Base-by-base conservation (phyloP, 2,888 invertebrate genomes). In the Folsomia candida region DNA sequence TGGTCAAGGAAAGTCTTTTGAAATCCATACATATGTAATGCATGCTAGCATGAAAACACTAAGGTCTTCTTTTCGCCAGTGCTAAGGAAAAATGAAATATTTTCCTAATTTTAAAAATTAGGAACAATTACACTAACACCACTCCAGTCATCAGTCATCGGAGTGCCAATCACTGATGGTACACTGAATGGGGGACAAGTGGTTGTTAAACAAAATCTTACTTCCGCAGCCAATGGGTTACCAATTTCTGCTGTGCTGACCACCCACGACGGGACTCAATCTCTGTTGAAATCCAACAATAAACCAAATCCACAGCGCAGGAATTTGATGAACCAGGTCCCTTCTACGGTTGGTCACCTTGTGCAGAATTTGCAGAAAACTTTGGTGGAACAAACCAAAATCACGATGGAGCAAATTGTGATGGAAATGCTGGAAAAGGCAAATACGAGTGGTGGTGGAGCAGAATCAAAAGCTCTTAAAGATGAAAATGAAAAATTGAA, bases 401-500 rank as follows among this genome's bases (percentile, higher is more conserved):
- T 71, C 3, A 76, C 77, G 1, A 76, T 78, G 25, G 79, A 79
- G 59, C 73, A 75, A 65, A 79, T 77, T 62, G 76, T 76, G 24
- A 57, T 75, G 51, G 80, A 78, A 62, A 76, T 78, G 64, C 71
- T 78, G 0, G 80, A 78, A 26, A 73, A 74, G 28, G 68, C 72
- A 26, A 74, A 73, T 37, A 54, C 28, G 18, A 66, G 68, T 18
- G 63, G 65, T 47, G 58, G 74, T 60, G 74, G 70, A 63, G 28
- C 68, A 51, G 76, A 70, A 64, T 58, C 75, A 25, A 75, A 73
- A 18, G 51, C 69, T 11, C 26, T 71, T 2, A 71, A 76, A 88
- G 78, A 81, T 90, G 76, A 90, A 91, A 83, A 84, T 91, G 63
- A 92, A 93, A 81, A 87, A 88, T 64, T 82, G 87, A 74, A 88